Evolutionary conservation across 2,888 invertebrate species (phyloP).

Genomic region (Ormyrus labotus): DNA sequence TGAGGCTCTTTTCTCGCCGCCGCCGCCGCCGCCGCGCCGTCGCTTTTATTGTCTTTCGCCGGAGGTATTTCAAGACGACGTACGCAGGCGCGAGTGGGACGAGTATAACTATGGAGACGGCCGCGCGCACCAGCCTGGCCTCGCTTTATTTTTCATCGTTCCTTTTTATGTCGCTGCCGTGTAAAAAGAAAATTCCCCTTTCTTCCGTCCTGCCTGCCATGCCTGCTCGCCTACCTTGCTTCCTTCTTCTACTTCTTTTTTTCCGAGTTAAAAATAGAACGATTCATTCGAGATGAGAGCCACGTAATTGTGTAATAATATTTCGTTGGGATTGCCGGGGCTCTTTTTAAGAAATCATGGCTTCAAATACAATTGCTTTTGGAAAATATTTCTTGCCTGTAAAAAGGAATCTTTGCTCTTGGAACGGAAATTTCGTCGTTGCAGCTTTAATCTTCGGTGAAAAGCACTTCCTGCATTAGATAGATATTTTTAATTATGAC

Average conservation of each 20-base stretch:
- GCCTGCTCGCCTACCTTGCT: background rate
- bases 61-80: slow-evolving; percentile 30
- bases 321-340: background rate
- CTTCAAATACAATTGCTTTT: too few relatives aligned
- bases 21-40: background rate
- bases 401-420: too few relatives aligned
- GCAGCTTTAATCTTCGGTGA: too few relatives aligned
- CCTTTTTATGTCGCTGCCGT: slow-evolving; percentile 35
- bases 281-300: slow-evolving; percentile 30
- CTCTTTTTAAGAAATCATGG: too few relatives aligned
- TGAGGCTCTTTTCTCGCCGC: slow-evolving; percentile 49
- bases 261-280: slow-evolving; percentile 31
- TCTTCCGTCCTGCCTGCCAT: too few relatives aligned
- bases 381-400: too few relatives aligned
- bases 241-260: background rate
- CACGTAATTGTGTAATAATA: slow-evolving; percentile 40
- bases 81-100: background rate
- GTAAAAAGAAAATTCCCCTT: slow-evolving; percentile 43
- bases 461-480: too few relatives aligned
- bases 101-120: too few relatives aligned
- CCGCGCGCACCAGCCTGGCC: background rate
- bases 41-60: slow-evolving; percentile 53
- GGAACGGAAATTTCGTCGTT: too few relatives aligned
- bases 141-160: slow-evolving; percentile 54
- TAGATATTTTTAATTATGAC: too few relatives aligned